phyloP scores from a whole-genome alignment of 2,113 vertebrate genomes.

The Sylvicapra grimmia region DNA sequence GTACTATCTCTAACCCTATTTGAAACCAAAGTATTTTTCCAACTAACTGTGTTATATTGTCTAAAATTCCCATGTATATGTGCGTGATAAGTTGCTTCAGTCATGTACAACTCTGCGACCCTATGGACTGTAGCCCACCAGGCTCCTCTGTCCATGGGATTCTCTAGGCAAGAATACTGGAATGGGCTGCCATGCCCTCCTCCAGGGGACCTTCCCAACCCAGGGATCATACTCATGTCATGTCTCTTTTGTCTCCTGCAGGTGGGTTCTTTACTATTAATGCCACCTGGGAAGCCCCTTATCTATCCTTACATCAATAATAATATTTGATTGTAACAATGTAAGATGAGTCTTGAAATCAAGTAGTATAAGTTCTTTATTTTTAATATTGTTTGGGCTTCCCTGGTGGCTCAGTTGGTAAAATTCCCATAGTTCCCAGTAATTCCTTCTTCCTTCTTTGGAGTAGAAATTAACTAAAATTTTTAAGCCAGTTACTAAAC shows the following conservation, averaged over 20 bases:
- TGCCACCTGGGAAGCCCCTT: accelerated
- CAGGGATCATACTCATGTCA: neutral
- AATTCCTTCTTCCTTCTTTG: neutral
- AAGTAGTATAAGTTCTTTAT: neutral
- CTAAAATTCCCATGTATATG: neutral
- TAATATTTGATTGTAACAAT: neutral
- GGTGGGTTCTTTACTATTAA: neutral
- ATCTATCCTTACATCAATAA: neutral
- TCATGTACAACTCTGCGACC: neutral
- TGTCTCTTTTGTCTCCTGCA: neutral
- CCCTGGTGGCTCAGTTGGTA: neutral
- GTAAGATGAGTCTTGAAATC: neutral
- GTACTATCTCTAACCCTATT: neutral
- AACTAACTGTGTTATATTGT: neutral
- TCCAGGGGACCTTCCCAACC: neutral
- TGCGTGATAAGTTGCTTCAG: neutral
- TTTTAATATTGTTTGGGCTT: neutral
- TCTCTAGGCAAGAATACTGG: neutral
- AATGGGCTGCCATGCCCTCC: neutral
- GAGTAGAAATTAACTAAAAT: neutral
- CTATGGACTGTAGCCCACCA: neutral
- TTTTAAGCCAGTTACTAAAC: neutral
- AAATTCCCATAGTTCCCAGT: neutral
- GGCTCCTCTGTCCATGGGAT: neutral
- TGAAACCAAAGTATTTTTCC: neutral